Base-by-base conservation (phyloP, 1,140 invertebrate species). In the Drosophila pseudoananassae region DNA sequence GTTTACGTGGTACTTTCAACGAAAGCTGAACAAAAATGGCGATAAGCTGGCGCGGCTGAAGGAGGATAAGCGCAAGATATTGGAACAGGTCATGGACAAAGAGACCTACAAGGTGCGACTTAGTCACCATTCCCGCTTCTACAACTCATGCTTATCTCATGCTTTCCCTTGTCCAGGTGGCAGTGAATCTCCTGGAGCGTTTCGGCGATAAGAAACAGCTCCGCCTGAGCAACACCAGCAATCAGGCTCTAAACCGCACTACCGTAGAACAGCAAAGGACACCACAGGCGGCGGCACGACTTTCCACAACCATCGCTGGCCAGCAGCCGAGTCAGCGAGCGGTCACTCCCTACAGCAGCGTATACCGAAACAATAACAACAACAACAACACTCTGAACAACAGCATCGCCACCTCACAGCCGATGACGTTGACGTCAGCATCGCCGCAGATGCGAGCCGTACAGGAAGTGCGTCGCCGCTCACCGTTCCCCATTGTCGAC, bases 31-130 rank as follows among this genome's bases (percentile, higher is more conserved):
- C 54, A 95, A 94, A 88, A 98, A 98, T 93, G 94, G 96, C 92
- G 93, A 94, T 66, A 96, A 96, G 92, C 92, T 98, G 46, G 92
- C 92, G 53, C 94, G 94, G 47, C 94, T 98, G 87, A 93, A 95
- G 74, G 94, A 95, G 58, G 94, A 97, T 77, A 98, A 98, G 89
- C 96, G 96, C 90, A 95, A 96, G 92, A 96, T 99, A 78, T 93
- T 99, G 45, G 98, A 99, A 89, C 96, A 98, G 92, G 98, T 99
- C 31, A 99, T 98, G 94, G 98, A 99, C 91, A 99, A 95, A 49
- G 98, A 99, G 93, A 99, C 98, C 1, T 99, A 99, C 92, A 99
- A 99, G 93, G 97, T 98, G 82, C 9, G 40, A 3, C 38, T 40
- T 45, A 17, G 38, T 14, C 38, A 17, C 43, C 9, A 17, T 9